Evolutionary conservation across 2,113 vertebrate species (phyloP).

Genomic region (Ciconia maguari): DNA sequence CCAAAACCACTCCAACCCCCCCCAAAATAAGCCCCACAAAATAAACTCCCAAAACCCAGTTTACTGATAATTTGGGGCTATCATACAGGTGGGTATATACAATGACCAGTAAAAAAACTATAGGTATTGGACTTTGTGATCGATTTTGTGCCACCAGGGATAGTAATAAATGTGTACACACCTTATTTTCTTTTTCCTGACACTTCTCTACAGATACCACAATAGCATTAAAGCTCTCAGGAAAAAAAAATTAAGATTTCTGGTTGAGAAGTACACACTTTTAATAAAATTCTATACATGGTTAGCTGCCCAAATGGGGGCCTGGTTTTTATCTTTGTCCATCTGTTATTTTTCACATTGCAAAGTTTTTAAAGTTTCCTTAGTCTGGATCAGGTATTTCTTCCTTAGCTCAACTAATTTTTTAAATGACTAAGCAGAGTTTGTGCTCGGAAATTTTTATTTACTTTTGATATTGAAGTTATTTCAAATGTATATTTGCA

Average conservation of each 20-base stretch:
- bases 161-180: neutral
- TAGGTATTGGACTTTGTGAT: neutral
- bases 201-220: neutral
- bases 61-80: neutral
- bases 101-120: neutral
- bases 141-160: conserved; percentile 7
- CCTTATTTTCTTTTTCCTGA: neutral
- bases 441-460: neutral
- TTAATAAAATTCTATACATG: neutral
- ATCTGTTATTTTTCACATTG: neutral
- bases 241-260: neutral
- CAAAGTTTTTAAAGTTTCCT: neutral
- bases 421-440: neutral
- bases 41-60: neutral
- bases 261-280: neutral
- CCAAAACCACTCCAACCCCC: neutral
- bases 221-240: neutral
- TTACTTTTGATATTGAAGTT: neutral
- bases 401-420: neutral
- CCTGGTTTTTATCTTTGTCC: neutral
- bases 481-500: neutral
- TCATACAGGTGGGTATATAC: neutral
- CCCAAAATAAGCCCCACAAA: neutral
- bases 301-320: neutral
- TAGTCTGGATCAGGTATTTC: neutral